Base-by-base conservation (phyloP, 2,888 invertebrate species). In the Epistrophella euchroma region DNA sequence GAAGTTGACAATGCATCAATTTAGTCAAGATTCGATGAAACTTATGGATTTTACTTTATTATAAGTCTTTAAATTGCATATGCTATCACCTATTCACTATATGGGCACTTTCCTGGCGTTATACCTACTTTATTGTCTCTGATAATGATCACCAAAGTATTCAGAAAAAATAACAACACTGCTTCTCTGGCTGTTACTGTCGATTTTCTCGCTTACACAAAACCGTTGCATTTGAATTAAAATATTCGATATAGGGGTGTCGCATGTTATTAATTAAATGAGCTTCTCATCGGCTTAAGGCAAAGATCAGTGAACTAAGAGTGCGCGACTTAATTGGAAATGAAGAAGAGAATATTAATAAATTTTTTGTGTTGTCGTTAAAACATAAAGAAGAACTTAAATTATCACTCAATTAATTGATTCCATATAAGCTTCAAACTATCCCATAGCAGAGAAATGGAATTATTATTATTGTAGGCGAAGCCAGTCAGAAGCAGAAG, bases 181-280 rank as follows among this genome's bases (percentile, higher is more conserved):
- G 47, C n/a, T 64, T 9, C 7, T 10, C 2, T n/a, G 37, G 40
- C 11, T 43, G 25, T 25, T 25, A 35, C 62, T 70, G 82, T 77
- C 71, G 64, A 80, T 85, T 76, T 45, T 32, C 43, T 28, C 37
- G 60, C 45, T 43, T 73, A 73, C 56, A 74, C 70, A 71, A 76
- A 52, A 80, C 80, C 82, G 81, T 82, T 82, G 82, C 73, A 82
- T 86, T 86, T 77, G 82, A 86, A 86, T 86, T 86, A 77, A 64
- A 86, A 86, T 82, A 82, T 86, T 82, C 70, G 73, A 74, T 82
- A 81, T 81, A 86, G 86, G 86, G 86, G 86, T 86, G 86, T 86
- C 86, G 86, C 86, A 86, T 86, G 86, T 82, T 86, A 60, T 86
- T 81, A 86, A 86, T 86, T 86, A 86, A 86, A 81, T 82, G 86